Evolutionary conservation across 2,888 invertebrate genomes (phyloP).

Genomic region (Melolontha melolontha): DNA sequence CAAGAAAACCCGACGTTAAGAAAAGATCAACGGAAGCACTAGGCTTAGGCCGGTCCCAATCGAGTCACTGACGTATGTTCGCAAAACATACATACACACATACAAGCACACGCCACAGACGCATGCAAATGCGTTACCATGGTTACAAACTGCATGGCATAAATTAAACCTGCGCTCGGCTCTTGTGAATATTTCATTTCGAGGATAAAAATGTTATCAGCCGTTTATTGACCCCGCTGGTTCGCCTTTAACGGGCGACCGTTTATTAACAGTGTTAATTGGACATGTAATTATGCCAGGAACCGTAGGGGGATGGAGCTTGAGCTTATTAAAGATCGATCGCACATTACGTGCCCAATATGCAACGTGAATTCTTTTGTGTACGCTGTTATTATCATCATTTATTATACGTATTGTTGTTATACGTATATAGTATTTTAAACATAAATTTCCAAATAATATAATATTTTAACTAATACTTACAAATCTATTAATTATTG

Average conservation of each 20-base stretch:
- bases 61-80: slow-evolving; percentile 20
- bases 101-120: slow-evolving; percentile 54
- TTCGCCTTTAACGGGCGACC: slow-evolving; percentile 35
- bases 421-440: no score
- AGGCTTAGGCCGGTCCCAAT: slow-evolving; percentile 48
- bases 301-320: slow-evolving; percentile 31
- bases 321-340: slow-evolving; percentile 40
- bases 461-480: no score
- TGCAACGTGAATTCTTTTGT: slow-evolving; percentile 11
- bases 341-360: slow-evolving; percentile 30
- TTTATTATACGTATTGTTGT: background rate
- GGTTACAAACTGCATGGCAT: slow-evolving; percentile 61
- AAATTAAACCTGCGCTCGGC: slow-evolving; percentile 60
- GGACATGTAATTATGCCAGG: slow-evolving; percentile 40
- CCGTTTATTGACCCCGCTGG: slow-evolving; percentile 54
- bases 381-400: slow-evolving; percentile 10
- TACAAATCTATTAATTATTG: no score
- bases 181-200: slow-evolving; percentile 60
- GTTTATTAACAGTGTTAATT: slow-evolving; percentile 44
- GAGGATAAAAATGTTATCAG: slow-evolving; percentile 58
- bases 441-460: no score
- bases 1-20: slow-evolving; percentile 29
- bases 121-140: slow-evolving; percentile 63
- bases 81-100: slow-evolving; percentile 40
- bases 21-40: slow-evolving; percentile 55